Conservation (phyloP, 2,113 vertebrate species). For the Cyanoderma ruficeps region DNA sequence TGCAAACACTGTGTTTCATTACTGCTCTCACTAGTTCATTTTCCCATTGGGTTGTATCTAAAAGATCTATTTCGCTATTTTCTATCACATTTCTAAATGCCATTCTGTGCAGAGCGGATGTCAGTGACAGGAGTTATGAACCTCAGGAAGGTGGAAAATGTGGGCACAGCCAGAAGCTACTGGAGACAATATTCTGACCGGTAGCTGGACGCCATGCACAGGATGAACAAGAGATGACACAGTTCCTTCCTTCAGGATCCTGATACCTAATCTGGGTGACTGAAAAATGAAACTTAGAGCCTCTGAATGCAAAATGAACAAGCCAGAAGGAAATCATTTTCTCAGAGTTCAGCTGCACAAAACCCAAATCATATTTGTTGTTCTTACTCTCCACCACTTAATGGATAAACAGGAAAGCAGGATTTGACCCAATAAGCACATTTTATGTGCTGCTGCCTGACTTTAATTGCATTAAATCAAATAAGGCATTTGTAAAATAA, state of each 20-base stretch:
- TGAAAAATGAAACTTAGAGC: slow-evolving; percentile 42
- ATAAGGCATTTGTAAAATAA: background rate
- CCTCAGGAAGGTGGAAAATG: slow-evolving; percentile 71
- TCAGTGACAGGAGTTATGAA: slow-evolving; percentile 59
- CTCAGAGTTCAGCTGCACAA: slow-evolving; percentile 59
- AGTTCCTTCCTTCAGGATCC: slow-evolving; percentile 75
- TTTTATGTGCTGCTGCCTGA: background rate
- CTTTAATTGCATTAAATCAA: background rate
- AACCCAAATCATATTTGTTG: slow-evolving; percentile 56
- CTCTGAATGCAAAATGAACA: background rate
- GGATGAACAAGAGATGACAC: slow-evolving; percentile 75
- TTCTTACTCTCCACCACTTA: background rate
- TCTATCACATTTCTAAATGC: slow-evolving; percentile 42
- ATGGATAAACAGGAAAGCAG: slow-evolving; percentile 71
- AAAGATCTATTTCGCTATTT: background rate
- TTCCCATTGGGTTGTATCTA: background rate
- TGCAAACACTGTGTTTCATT: background rate
- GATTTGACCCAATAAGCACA: slow-evolving; percentile 28
- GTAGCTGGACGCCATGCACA: slow-evolving; percentile 57
- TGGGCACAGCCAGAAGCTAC: slow-evolving; percentile 54
- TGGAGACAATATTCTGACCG: slow-evolving; percentile 59
- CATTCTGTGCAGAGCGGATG: slow-evolving; percentile 56
- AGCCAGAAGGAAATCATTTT: slow-evolving; percentile 69
- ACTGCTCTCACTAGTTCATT: background rate
- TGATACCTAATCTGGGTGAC: slow-evolving; percentile 39